Evolutionary conservation across 1,140 invertebrate genomes (phyloP), one percentile per base, ranked within the genome.

Genomic region (Musca domestica): DNA sequence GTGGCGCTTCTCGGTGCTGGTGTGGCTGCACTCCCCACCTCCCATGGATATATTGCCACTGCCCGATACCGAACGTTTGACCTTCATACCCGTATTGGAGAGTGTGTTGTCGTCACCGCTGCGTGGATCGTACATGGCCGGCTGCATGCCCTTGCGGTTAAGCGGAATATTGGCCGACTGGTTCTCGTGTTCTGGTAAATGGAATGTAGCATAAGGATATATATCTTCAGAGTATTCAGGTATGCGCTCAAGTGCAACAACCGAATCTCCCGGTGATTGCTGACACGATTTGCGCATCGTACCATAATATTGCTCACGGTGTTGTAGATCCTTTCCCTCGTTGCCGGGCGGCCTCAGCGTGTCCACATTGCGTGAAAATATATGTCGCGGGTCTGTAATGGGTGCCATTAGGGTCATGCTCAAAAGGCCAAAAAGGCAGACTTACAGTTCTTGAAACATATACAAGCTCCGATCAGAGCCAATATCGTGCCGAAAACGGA

Each of bases 181-280:
- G 67, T 85, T 85, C 76, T 86, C 84, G 76, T 86, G 84, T 75
- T 86, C 85, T 67, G 85, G 83, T 71, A 88, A 83, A 81, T 88
- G 85, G 78, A 88, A 87, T 67, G 86, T 88, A 63, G 87, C 87
- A 76, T 88, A 88, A 23, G 87, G 87, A 80, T 87, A 88, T 75
- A 87, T 87, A 72, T 88, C 87, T 80, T 88, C 86, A 47, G 86
- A 86, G 81, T 85, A 87, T 75, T 87, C 86, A 71, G 86, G 86
- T 74, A 86, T 86, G 64, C 85, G 81, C 74, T 87, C 85, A 72
- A 85, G 76, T 64, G 81, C 82, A 75, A 81, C 82, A 70, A 84
- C 81, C 65, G 76, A 73, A 77, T 85, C 85, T 56, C 81, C 79
- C 15, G 84, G 83, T 25, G 85, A 85, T 70, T 84, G 84, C 66